These are phyloP conservation scores for Heliconius eleuchia DNA, from an alignment of 1,140 invertebrate genomes.

Conservation along the genomic window DNA sequence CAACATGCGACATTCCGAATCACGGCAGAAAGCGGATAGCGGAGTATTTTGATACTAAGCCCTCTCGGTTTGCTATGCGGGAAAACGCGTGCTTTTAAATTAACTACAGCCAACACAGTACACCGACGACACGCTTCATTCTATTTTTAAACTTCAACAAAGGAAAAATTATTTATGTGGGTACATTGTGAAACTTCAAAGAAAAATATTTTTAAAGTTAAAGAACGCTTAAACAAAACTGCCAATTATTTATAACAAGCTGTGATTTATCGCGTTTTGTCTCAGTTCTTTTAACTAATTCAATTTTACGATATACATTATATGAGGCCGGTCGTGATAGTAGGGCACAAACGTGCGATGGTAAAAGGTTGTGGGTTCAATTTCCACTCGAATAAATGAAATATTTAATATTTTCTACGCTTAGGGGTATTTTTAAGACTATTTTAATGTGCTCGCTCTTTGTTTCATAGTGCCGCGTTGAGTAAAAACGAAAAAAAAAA, in stretches of 20 bases:
- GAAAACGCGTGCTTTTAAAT: no score
- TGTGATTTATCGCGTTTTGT: not conserved
- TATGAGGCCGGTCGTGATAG: not conserved
- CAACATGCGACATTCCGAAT: no score
- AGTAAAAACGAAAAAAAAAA: no score
- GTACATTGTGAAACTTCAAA: conserved; percentile 20
- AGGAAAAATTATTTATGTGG: conserved; percentile 24
- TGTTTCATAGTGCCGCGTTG: no score
- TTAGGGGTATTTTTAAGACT: no score
- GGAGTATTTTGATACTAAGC: no score
- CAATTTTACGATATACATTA: no score
- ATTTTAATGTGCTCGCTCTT: no score
- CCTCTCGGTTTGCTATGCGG: no score
- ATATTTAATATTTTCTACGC: not conserved
- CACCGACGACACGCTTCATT: not conserved
- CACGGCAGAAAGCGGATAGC: no score
- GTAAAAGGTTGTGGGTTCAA: not conserved
- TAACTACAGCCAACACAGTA: not conserved
- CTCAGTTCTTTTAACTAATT: not conserved
- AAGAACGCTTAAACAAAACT: conserved; percentile 10
- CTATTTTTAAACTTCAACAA: conserved; percentile 9
- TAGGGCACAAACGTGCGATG: not conserved
- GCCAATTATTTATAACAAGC: conserved; percentile 23
- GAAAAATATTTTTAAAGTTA: not conserved
- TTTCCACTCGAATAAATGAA: not conserved